phyloP scores from a whole-genome alignment of 2,888 invertebrate species.

The Agonum fuliginosum region DNA sequence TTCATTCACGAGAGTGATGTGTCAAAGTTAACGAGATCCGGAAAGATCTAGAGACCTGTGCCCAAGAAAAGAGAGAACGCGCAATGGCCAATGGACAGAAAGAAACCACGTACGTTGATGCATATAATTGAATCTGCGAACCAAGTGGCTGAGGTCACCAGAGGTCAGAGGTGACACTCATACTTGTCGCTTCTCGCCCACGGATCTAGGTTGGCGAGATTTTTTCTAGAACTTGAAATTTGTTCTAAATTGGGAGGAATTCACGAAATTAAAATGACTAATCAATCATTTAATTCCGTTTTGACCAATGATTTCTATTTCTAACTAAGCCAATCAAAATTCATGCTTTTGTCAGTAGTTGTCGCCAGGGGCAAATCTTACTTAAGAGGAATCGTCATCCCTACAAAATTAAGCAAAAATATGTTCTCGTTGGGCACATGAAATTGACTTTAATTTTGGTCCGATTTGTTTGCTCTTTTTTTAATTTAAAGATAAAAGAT shows the following conservation, averaged over 20 bases:
- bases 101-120: slow-evolving; percentile 30
- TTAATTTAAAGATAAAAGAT: too few relatives aligned
- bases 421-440: too few relatives aligned
- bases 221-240: slow-evolving; percentile 1
- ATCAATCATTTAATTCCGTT: background rate
- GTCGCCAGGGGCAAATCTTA: too few relatives aligned
- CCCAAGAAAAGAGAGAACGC: background rate
- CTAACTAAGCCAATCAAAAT: too few relatives aligned
- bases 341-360: too few relatives aligned
- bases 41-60: slow-evolving; percentile 47
- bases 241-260: background rate
- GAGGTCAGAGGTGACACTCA: slow-evolving; percentile 42
- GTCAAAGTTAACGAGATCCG: slow-evolving; percentile 11
- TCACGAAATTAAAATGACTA: too few relatives aligned
- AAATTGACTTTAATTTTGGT: too few relatives aligned
- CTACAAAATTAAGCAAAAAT: too few relatives aligned
- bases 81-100: slow-evolving; percentile 11
- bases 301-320: too few relatives aligned
- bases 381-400: too few relatives aligned
- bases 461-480: too few relatives aligned
- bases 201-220: slow-evolving; percentile 17
- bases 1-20: slow-evolving; percentile 21
- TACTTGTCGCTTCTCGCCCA: background rate
- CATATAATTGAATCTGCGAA: slow-evolving; percentile 51
- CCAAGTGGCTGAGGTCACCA: slow-evolving; percentile 35